phyloP scores from a whole-genome alignment of 2,113 vertebrate genomes.

The Lathamus discolor region DNA sequence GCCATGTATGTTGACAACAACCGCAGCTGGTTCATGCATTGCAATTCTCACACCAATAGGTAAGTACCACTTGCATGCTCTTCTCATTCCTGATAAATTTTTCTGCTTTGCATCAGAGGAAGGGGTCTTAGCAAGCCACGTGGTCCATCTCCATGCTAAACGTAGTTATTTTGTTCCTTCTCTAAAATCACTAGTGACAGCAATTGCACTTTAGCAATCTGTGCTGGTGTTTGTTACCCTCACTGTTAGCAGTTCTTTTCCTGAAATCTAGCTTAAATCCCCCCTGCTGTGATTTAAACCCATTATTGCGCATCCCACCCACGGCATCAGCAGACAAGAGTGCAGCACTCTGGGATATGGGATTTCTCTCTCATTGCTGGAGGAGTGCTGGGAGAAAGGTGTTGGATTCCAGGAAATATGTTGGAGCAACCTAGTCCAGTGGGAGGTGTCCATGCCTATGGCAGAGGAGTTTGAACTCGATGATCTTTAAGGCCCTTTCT shows the following conservation, averaged over 20 bases:
- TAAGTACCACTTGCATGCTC: conserved; percentile 4
- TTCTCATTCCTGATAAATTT: not conserved
- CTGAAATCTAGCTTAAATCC: not conserved
- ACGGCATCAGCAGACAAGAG: not conserved
- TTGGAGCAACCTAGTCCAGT: not conserved
- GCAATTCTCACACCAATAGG: conserved; percentile 98
- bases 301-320: fast-evolving
- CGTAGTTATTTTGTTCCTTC: not conserved
- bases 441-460: not conserved
- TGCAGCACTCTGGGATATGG: not conserved
- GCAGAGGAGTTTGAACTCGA: not conserved
- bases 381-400: not conserved
- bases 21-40: conserved; percentile 99
- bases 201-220: not conserved
- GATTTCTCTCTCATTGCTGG: not conserved
- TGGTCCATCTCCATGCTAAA: not conserved
- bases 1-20: conserved; percentile 99
- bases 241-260: not conserved
- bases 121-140: not conserved
- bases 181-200: not conserved
- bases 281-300: not conserved
- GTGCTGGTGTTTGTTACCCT: not conserved
- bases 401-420: not conserved
- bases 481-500: not conserved
- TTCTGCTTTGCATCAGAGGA: not conserved